phyloP scores from a whole-genome alignment of 2,888 invertebrate genomes.

The Nephrocerus scutellatus region DNA sequence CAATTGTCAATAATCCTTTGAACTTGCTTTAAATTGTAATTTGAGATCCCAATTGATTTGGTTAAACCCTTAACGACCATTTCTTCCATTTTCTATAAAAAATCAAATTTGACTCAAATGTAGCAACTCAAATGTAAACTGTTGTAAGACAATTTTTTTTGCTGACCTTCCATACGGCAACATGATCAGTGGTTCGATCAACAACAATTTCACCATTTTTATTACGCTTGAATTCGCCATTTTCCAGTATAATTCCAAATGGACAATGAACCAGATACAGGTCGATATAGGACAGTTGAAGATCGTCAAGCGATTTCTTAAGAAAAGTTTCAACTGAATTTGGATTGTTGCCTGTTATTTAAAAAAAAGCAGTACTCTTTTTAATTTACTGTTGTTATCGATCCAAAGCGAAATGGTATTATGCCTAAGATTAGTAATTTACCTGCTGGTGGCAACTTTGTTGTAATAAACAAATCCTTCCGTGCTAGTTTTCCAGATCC shows the following conservation, averaged over 20 bases:
- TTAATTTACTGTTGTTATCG: too few relatives aligned
- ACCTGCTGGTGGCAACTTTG: conserved; percentile 67
- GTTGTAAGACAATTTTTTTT: conserved; percentile 1
- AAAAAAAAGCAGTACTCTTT: conserved; percentile 1
- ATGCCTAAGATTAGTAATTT: too few relatives aligned
- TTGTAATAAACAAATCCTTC: conserved; percentile 76
- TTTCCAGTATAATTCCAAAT: conserved; percentile 60
- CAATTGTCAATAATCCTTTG: conserved; percentile 56
- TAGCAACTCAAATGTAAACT: too few relatives aligned
- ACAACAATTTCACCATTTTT: conserved; percentile 58
- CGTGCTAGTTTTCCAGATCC: conserved; percentile 60
- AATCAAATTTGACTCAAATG: too few relatives aligned
- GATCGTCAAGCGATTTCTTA: conserved; percentile 58
- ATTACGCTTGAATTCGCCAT: conserved; percentile 57
- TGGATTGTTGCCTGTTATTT: conserved; percentile 53
- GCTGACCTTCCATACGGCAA: conserved; percentile 67
- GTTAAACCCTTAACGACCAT: conserved; percentile 55
- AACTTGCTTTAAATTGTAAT: conserved; percentile 70
- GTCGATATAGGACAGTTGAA: conserved; percentile 74
- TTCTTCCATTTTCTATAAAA: conserved; percentile 48
- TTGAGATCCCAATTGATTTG: conserved; percentile 78
- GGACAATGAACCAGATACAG: conserved; percentile 76
- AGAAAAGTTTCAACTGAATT: conserved; percentile 60
- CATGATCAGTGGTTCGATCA: conserved; percentile 61
- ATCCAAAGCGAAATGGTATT: too few relatives aligned